These are phyloP conservation scores for Botia almorhae DNA, from an alignment of 2,797 vertebrate genomes.

Conservation along the genomic window DNA sequence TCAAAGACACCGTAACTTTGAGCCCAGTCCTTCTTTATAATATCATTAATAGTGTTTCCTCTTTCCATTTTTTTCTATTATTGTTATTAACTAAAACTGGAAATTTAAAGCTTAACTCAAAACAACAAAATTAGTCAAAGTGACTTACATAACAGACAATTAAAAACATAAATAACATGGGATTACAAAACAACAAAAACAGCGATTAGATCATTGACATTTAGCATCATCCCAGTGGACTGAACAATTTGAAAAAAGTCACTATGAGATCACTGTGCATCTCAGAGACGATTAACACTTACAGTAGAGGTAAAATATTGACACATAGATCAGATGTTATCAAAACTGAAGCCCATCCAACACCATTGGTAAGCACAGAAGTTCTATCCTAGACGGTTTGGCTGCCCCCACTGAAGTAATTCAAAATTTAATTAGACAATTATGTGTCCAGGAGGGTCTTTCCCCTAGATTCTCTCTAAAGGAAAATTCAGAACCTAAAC, in stretches of 20 bases:
- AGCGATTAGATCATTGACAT: slow-evolving; percentile 37
- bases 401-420: slow-evolving; percentile 59
- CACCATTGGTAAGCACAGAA: slow-evolving; percentile 58
- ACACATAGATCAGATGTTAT: slow-evolving; percentile 64
- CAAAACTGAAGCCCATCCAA: slow-evolving; percentile 63
- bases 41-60: no score
- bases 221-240: slow-evolving; percentile 40
- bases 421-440: slow-evolving; percentile 63
- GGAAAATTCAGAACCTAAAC: slow-evolving; percentile 10
- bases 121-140: neutral
- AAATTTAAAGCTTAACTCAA: neutral
- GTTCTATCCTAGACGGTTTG: slow-evolving; percentile 59
- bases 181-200: slow-evolving; percentile 22
- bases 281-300: slow-evolving; percentile 48
- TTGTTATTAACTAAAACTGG: neutral
- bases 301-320: slow-evolving; percentile 63
- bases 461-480: slow-evolving; percentile 40
- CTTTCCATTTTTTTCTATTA: neutral
- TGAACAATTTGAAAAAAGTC: slow-evolving; percentile 34
- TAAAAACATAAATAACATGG: slow-evolving; percentile 6
- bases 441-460: slow-evolving; percentile 57
- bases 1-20: neutral
- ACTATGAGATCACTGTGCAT: slow-evolving; percentile 49
- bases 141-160: slow-evolving; percentile 6
- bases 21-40: neutral